Conservation (phyloP, 1,140 invertebrate genomes). For the Drosophila novamexicana region DNA sequence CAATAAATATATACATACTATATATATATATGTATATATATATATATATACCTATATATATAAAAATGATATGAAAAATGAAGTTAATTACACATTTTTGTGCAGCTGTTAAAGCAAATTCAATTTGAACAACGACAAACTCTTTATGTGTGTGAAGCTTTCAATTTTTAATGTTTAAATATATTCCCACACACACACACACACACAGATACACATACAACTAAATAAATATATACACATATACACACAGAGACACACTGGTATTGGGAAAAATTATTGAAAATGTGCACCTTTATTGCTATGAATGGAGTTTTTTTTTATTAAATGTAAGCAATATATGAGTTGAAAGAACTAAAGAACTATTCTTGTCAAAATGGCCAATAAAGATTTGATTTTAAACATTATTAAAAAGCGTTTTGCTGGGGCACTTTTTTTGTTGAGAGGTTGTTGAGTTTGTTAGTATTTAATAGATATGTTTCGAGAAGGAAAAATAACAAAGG, state of each 20-base stretch:
- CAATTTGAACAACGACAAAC: conserved; percentile 42
- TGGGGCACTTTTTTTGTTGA: neutral
- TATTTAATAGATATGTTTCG: too few species aligned
- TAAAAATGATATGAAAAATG: conserved; percentile 17
- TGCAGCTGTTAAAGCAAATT: conserved; percentile 40
- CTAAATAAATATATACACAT: neutral
- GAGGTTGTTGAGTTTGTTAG: too few species aligned
- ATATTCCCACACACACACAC: conserved; percentile 47
- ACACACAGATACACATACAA: neutral
- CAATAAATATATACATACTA: conserved; percentile 52
- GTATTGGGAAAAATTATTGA: conserved; percentile 53
- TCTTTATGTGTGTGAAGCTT: conserved; percentile 47
- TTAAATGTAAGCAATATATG: conserved; percentile 52
- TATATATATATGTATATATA: conserved; percentile 17
- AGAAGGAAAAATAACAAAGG: too few species aligned
- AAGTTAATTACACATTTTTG: conserved; percentile 43
- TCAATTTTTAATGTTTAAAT: conserved; percentile 51
- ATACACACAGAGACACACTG: conserved; percentile 25
- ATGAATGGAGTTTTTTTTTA: conserved; percentile 62
- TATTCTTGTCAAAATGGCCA: conserved; percentile 84
- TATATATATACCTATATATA: conserved; percentile 7
- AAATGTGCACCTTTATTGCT: conserved; percentile 66
- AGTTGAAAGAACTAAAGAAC: conserved; percentile 66
- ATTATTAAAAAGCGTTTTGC: neutral
- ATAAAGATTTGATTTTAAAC: conserved; percentile 75